Evolutionary conservation across 2,113 vertebrate species (phyloP).

Genomic region (Periophthalmus modestus): DNA sequence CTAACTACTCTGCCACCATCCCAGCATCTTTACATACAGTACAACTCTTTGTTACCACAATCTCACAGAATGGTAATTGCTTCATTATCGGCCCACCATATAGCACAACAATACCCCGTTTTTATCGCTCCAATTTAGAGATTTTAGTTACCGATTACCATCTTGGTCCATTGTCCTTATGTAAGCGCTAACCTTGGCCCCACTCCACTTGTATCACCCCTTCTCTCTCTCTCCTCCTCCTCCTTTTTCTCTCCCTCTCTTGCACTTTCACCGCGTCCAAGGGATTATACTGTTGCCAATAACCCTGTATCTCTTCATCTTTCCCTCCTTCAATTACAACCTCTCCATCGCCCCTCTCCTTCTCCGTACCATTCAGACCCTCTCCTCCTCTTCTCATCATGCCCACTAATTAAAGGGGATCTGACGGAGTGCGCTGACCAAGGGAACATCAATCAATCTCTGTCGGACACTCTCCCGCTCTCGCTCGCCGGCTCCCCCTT

Average conservation of each 20-base stretch:
- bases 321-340: constrained; percentile 3
- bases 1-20: background rate
- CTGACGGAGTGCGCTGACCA: constrained; percentile 65
- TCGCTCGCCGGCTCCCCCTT: constrained; percentile 51
- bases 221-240: background rate
- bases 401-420: constrained; percentile 68
- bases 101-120: background rate
- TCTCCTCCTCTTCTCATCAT: constrained; percentile 57
- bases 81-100: background rate
- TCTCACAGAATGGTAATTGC: background rate
- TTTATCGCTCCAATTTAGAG: background rate
- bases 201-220: constrained; percentile 15
- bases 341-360: constrained; percentile 10
- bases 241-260: constrained; percentile 8
- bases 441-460: constrained; percentile 75
- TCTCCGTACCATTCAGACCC: constrained; percentile 13
- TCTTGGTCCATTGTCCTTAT: constrained; percentile 1
- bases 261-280: constrained; percentile 23
- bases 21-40: background rate
- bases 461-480: constrained; percentile 55
- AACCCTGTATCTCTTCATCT: constrained; percentile 29
- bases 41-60: background rate
- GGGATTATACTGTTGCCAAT: constrained; percentile 45
- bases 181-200: constrained; percentile 36
- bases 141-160: background rate